Conservation (phyloP, 2,113 vertebrate genomes). For the Thamnophis sirtalis region DNA sequence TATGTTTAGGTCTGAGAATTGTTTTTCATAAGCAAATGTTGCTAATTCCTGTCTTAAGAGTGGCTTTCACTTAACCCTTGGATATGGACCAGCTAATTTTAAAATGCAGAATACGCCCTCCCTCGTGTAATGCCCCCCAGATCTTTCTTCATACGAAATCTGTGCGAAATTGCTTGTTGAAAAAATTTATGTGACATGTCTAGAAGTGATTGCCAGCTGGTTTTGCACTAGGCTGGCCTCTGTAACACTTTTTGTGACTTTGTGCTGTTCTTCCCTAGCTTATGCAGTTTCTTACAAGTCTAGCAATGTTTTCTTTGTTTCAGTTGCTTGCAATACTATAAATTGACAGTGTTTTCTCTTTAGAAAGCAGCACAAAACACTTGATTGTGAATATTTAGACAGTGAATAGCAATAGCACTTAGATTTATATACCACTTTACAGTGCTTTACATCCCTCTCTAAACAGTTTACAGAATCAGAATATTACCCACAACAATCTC, state of each 20-base stretch:
- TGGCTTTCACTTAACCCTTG: background rate
- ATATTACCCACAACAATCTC: no score
- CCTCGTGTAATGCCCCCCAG: background rate
- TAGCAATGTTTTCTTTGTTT: background rate
- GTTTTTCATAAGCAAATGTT: background rate
- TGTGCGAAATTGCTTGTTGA: background rate
- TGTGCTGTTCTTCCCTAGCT: background rate
- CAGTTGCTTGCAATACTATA: slow-evolving; percentile 5
- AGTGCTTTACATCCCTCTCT: no score
- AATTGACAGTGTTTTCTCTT: background rate
- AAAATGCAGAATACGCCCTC: background rate
- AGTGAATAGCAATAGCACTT: background rate
- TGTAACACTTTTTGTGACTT: background rate
- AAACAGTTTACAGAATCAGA: no score
- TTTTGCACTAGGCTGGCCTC: background rate
- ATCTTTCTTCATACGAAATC: background rate
- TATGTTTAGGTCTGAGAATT: background rate
- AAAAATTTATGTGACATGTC: background rate
- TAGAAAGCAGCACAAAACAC: background rate
- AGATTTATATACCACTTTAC: no score
- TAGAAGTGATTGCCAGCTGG: background rate
- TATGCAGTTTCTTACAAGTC: background rate
- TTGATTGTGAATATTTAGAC: background rate
- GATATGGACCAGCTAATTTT: background rate
- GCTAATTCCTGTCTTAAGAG: background rate